Conservation (phyloP, 2,113 vertebrate genomes). For the Mola mola region DNA sequence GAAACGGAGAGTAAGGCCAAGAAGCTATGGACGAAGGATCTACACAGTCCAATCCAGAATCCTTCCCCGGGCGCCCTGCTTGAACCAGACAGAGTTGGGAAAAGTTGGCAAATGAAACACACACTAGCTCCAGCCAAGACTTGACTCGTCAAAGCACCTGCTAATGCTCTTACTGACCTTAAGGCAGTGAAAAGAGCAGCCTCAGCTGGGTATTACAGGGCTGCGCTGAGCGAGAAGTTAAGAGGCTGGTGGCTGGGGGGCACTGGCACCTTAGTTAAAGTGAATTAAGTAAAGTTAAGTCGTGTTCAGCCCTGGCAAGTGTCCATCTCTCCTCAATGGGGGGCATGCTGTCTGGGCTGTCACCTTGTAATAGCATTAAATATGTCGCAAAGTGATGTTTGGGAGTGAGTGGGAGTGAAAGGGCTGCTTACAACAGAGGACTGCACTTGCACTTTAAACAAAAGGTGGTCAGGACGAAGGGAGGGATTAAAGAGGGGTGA, state of each 20-base stretch:
- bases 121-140: constrained; percentile 40
- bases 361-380: constrained; percentile 73
- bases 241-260: constrained; percentile 49
- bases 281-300: constrained; percentile 74
- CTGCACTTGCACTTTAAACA: constrained; percentile 36
- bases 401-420: constrained; percentile 26
- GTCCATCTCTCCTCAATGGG: constrained; percentile 57
- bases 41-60: neutral
- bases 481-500: constrained; percentile 21
- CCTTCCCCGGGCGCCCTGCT: constrained; percentile 4
- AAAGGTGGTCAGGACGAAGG: constrained; percentile 10
- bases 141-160: constrained; percentile 50
- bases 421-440: constrained; percentile 27
- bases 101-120: constrained; percentile 33
- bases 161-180: constrained; percentile 67
- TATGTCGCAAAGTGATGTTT: constrained; percentile 62
- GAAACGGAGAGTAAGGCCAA: no score
- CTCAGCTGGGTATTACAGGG: constrained; percentile 53
- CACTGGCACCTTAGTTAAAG: constrained; percentile 53
- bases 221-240: constrained; percentile 45
- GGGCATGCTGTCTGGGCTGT: constrained; percentile 54
- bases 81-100: no score
- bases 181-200: constrained; percentile 53
- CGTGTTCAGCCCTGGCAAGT: constrained; percentile 51
- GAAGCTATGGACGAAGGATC: no score